phyloP scores from a whole-genome alignment of 2,888 invertebrate species.

The Megamerina dolium region DNA sequence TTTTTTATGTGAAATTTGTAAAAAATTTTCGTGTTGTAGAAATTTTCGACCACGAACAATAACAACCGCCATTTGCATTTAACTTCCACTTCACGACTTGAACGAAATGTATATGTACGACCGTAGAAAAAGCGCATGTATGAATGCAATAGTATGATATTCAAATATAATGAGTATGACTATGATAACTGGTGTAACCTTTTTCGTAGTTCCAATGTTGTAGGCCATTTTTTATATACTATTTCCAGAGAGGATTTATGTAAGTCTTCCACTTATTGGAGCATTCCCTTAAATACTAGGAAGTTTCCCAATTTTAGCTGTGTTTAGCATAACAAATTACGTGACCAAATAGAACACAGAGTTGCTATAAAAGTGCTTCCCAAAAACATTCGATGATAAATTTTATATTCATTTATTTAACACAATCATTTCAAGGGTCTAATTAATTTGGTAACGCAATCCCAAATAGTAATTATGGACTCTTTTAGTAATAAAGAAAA shows the following conservation, averaged over 20 bases:
- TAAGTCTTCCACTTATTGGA: too few species aligned
- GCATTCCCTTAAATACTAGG: neutral
- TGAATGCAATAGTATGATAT: conserved; percentile 5
- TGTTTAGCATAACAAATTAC: too few species aligned
- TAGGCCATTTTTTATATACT: conserved; percentile 8
- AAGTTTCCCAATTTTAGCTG: neutral
- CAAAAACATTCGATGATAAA: too few species aligned
- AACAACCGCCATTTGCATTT: conserved; percentile 98
- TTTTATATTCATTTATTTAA: too few species aligned
- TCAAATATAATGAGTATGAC: too few species aligned
- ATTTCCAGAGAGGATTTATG: too few species aligned
- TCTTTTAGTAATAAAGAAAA: too few species aligned
- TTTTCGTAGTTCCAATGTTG: conserved; percentile 8
- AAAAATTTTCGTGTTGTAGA: conserved; percentile 40
- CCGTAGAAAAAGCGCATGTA: conserved; percentile 1
- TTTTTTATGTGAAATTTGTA: conserved; percentile 40
- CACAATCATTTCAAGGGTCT: too few species aligned
- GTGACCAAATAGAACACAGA: too few species aligned
- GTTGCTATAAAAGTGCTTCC: too few species aligned
- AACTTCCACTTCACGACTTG: conserved; percentile 26
- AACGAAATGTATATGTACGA: conserved; percentile 8
- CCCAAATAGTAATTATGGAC: too few species aligned
- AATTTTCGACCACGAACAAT: conserved; percentile 83
- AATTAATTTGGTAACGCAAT: too few species aligned
- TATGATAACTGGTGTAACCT: neutral